Percentiles rank a stretch among this genome's conserved stretches.
phyloP scores from a whole-genome alignment of 2,797 vertebrate genomes.

The Sebastes paucispinis region DNA sequence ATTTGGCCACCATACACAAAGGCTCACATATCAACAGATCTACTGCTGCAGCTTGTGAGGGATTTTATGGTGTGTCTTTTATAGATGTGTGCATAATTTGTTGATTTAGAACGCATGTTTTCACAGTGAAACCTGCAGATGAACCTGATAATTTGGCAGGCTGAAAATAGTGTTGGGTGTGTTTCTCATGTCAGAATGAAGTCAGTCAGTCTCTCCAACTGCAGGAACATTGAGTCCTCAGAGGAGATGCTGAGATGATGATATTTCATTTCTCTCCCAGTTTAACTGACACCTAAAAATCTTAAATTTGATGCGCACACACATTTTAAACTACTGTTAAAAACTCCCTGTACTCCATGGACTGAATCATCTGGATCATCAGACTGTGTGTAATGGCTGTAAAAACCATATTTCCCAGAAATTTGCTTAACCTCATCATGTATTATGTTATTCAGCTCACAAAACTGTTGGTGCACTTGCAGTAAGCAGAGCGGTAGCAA shows the following conservation, averaged over 20 bases:
- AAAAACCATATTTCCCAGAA: neutral
- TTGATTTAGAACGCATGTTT: neutral
- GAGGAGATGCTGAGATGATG: neutral
- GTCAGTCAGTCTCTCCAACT: neutral
- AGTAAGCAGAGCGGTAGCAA: neutral
- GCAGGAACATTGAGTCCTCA: neutral
- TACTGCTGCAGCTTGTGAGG: neutral
- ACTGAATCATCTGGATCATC: neutral
- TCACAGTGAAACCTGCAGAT: neutral
- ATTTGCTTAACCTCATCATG: neutral
- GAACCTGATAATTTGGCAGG: neutral
- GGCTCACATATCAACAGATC: neutral
- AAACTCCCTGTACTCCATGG: neutral
- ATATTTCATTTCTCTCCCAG: too few species aligned
- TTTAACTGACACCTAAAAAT: neutral
- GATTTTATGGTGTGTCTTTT: neutral
- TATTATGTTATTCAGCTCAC: neutral
- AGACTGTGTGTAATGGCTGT: neutral
- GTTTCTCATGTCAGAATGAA: conserved; percentile 9
- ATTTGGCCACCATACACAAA: neutral
- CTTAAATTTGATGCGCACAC: neutral
- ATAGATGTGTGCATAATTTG: neutral
- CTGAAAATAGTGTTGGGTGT: neutral
- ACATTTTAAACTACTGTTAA: neutral
- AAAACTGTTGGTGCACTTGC: neutral